Percentiles rank a stretch among this genome's conserved stretches.
Evolutionary conservation across 1,140 invertebrate species (phyloP).

Genomic region (Littorina saxatilis): DNA sequence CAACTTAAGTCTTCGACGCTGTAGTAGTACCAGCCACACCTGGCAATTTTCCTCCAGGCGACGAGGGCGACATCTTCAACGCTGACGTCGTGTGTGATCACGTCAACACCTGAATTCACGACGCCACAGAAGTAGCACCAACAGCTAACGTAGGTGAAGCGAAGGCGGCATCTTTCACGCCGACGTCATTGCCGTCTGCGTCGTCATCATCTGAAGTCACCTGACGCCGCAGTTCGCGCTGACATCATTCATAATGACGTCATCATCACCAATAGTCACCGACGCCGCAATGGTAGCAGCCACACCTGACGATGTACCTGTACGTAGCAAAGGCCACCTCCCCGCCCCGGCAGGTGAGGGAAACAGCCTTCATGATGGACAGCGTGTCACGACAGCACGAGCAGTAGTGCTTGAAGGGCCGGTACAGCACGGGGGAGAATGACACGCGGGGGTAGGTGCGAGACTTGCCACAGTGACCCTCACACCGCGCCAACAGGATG

Average conservation of each 20-base stretch:
- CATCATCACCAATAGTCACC: not conserved
- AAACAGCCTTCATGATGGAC: constrained; percentile 61
- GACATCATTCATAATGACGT: no score
- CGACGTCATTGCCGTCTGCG: no score
- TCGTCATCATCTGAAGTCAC: no score
- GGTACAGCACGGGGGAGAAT: constrained; percentile 55
- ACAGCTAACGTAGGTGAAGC: no score
- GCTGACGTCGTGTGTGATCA: no score
- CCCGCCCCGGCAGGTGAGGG: constrained; percentile 49
- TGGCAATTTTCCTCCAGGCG: constrained; percentile 57
- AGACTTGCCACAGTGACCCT: constrained; percentile 56
- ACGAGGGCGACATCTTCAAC: no score
- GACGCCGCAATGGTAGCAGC: constrained; percentile 46
- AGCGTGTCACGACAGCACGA: constrained; percentile 53
- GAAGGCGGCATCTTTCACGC: no score
- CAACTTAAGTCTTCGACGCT: not conserved
- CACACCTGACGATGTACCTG: constrained; percentile 57
- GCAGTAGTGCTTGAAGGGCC: constrained; percentile 55
- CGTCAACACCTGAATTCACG: no score
- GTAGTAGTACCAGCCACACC: constrained; percentile 52
- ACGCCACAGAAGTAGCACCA: no score
- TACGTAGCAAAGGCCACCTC: constrained; percentile 56
- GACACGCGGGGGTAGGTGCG: constrained; percentile 50
- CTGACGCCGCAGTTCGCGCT: no score
- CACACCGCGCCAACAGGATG: constrained; percentile 54